Base-by-base conservation (phyloP, 2,113 vertebrate genomes). In the Onychorhynchus coronatus region DNA sequence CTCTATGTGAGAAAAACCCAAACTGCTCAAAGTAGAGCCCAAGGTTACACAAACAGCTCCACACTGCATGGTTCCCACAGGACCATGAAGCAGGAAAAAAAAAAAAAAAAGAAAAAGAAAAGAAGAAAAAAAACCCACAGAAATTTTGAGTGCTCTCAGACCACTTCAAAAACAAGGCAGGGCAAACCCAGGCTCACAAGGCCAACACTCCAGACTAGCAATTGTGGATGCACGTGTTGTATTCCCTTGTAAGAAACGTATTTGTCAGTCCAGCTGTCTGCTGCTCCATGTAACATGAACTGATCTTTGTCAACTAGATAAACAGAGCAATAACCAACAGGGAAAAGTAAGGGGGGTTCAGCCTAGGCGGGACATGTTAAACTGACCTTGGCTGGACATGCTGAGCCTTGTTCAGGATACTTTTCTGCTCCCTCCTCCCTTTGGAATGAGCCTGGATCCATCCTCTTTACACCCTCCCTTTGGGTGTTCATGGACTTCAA, bases 41-140 rank as follows among this genome's bases (percentile, higher is more conserved):
- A 88, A 90, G 93, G 95, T 65, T 90, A 67, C 47, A 76, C 90
- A 95, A 96, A 94, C 68, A 93, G 8, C 27, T 88, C 75, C 83
- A 39, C 17, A 6, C 47, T 59, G 42, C 16, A 8, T 8, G 46
- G 23, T 84, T 94, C 85, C 75, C 92, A 93, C 12, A 0, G 53
- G 49, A 21, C 33, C 27, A 23, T 0, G 2, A 55, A 84, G 46
- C 25, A 82, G 65, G 27, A 50, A 73, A 93, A 65, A 23, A 8
- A n/a, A 33, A 58, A 58, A 49, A 62, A 82, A 93, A 72, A 21
- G 6, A 14, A 21, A n/a, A 8, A n/a, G 35, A n/a, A 9, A 58
- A 35, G 14, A 66, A n/a, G n/a, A n/a, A n/a, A n/a, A n/a, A n/a
- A n/a, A n/a, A n/a, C n/a, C n/a, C n/a, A n/a, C n/a, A n/a, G 14